Percentiles rank a stretch among this genome's conserved stretches.
Evolutionary conservation across 2,113 vertebrate species (phyloP).

Genomic region (Indicator indicator): DNA sequence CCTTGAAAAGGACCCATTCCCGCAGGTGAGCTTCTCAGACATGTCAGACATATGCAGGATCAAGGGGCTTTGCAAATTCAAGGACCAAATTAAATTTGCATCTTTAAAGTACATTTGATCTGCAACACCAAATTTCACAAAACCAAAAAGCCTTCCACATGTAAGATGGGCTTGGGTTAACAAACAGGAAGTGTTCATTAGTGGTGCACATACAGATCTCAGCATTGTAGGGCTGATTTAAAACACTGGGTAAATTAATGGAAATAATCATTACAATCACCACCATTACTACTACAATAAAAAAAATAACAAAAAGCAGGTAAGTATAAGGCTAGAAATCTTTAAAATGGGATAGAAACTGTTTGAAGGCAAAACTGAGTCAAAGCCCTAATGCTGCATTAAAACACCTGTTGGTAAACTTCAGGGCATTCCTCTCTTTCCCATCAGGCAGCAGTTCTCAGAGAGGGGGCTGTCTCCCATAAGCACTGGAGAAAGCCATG

Average conservation of each 20-base stretch:
- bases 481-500: background rate
- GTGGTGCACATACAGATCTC: background rate
- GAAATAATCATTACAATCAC: background rate
- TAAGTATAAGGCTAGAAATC: background rate
- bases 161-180: background rate
- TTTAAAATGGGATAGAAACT: background rate
- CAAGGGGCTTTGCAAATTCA: background rate
- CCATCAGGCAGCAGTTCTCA: no score
- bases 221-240: background rate
- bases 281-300: background rate
- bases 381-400: background rate
- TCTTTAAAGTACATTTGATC: background rate
- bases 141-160: background rate
- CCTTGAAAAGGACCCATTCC: background rate
- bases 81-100: background rate
- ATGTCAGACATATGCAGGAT: background rate
- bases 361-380: background rate
- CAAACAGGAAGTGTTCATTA: background rate
- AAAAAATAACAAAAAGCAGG: background rate
- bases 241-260: background rate
- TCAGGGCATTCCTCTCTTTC: background rate
- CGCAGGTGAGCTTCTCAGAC: background rate
- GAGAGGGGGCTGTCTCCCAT: background rate
- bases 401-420: accelerated
- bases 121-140: background rate